A percentile compares a stretch with the other conserved stretches of the same genome.
Conservation (phyloP, 1,140 invertebrate species). For the Lucilia cuprina region DNA sequence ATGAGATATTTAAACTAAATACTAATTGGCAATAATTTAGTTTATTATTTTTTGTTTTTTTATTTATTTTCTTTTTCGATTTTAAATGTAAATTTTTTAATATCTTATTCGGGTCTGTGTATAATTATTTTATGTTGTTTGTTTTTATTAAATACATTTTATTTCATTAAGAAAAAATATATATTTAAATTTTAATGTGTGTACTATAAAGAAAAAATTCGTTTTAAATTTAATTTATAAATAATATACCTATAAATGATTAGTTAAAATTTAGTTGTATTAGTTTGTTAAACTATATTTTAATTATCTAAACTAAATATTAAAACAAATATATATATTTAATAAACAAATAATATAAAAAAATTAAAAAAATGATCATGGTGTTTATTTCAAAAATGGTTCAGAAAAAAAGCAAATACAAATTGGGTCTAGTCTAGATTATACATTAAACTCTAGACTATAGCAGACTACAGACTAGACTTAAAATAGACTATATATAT, state of each 20-base stretch:
- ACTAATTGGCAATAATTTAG: not conserved
- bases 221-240: not conserved
- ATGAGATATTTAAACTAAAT: not conserved
- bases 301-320: not conserved
- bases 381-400: too few species aligned
- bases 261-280: constrained; percentile 15
- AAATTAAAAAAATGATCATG: not conserved
- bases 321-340: constrained; percentile 9
- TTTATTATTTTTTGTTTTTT: not conserved
- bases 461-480: too few species aligned
- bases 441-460: too few species aligned
- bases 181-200: not conserved
- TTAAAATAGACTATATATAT: too few species aligned
- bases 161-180: not conserved
- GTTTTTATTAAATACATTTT: not conserved
- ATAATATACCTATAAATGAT: not conserved
- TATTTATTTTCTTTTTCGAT: not conserved
- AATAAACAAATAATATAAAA: constrained; percentile 10
- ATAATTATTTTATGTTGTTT: not conserved
- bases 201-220: not conserved
- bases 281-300: constrained; percentile 18
- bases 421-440: too few species aligned
- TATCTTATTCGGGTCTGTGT: not conserved
- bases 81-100: not conserved
- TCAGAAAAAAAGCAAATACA: too few species aligned